Base-by-base conservation (phyloP, 2,888 invertebrate species). In the Camptogramma bilineatum region DNA sequence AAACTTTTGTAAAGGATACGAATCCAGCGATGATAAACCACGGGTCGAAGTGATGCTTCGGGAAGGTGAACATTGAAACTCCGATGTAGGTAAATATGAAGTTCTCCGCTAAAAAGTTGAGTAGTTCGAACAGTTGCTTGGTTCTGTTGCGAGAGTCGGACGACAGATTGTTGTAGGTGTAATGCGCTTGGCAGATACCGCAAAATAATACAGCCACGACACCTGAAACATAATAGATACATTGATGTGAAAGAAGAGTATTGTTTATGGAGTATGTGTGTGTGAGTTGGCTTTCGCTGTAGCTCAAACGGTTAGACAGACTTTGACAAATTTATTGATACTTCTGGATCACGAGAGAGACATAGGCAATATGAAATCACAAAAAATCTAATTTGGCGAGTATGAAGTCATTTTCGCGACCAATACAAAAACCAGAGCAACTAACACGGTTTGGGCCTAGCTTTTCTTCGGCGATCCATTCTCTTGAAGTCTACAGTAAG, bases 21-120 rank as follows among this genome's bases (percentile, higher is more conserved):
- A 99, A 97, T 90, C 99, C 97, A 74, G 97, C 96, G 71, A 97
- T 94, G 69, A 99, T 98, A 85, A 99, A 99, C 77, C 96, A 96
- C 21, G 96, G 95, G 88, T 98, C 97, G 91, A 99, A 99, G 81
- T 97, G 96, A 84, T 98, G 98, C 81, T 98, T 97, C 4, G 98
- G 98, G 86, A 98, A 99, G 0, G 99, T 99, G 86, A 99, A 99
- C 97, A 99, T 98, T 19, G 99, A 98, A 1, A 99, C 99, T 16
- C 99, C 99, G 81, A 99, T 99, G 92, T 99, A 99, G 3, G 97
- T 97, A 93, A 99, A 99, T 80, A 99, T 99, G 89, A 99, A 99
- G 90, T 99, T 99, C 85, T 99, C 99, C 0, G 99, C 98, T 71
- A 99, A 93, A 89, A 99, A 99, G 92, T 99, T 99, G 70, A 99